Conservation (phyloP, 2,797 vertebrate species). For the Melanitta fusca region DNA sequence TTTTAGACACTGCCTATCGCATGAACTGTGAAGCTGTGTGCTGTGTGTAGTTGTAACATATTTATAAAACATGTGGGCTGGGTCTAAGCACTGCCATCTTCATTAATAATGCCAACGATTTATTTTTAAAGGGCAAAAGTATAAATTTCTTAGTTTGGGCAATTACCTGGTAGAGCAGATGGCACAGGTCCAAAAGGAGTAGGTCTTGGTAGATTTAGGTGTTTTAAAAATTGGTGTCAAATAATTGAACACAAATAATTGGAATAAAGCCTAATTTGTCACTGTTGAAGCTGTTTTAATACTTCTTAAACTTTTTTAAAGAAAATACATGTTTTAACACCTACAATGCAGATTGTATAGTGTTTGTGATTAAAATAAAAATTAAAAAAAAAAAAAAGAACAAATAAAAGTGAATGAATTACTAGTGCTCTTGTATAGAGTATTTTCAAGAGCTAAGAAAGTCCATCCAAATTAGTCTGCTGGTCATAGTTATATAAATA, state of each 20-base stretch:
- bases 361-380: conserved; percentile 79
- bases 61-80: conserved; percentile 87
- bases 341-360: conserved; percentile 73
- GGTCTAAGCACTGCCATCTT: conserved; percentile 77
- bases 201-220: conserved; percentile 77
- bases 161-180: conserved; percentile 70
- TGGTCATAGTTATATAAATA: conserved; percentile 84
- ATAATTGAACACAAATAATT: conserved; percentile 70
- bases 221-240: conserved; percentile 74
- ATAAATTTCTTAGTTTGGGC: conserved; percentile 74
- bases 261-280: conserved; percentile 79
- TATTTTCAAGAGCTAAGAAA: conserved; percentile 77
- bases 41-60: conserved; percentile 92
- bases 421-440: conserved; percentile 78
- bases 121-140: conserved; percentile 77
- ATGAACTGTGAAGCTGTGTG: conserved; percentile 93
- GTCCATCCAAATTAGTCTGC: conserved; percentile 78
- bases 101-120: conserved; percentile 70
- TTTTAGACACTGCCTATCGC: conserved; percentile 91
- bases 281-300: conserved; percentile 81
- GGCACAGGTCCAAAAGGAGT: conserved; percentile 72
- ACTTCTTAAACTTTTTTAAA: conserved; percentile 81
- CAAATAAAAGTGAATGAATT: conserved; percentile 70
- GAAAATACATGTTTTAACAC: conserved; percentile 80
- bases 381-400: conserved; percentile 58